Conservation (phyloP, 2,888 invertebrate species). For the Thera britannica region DNA sequence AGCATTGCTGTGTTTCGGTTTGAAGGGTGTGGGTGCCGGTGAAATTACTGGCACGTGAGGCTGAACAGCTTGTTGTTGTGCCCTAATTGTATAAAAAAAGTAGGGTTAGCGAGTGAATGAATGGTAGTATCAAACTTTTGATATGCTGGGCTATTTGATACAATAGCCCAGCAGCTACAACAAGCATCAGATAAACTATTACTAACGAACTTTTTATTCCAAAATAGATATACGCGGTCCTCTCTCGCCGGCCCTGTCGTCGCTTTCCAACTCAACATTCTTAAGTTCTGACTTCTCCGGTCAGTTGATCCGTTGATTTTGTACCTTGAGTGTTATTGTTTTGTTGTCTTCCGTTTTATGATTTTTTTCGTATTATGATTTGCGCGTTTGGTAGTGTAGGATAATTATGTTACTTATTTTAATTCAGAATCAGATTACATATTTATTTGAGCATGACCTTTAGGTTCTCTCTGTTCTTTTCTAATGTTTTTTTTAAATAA, state of each 20-base stretch:
- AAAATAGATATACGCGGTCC: constrained; percentile 54
- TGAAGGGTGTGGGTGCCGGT: no score
- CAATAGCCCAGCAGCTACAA: not conserved
- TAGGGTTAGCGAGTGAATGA: no score
- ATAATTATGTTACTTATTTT: not conserved
- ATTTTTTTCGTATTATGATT: constrained; percentile 2
- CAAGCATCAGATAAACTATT: not conserved
- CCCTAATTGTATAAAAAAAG: no score
- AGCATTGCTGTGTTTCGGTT: no score
- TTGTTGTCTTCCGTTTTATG: not conserved
- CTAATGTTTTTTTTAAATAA: not conserved
- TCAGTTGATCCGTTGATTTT: constrained; percentile 15
- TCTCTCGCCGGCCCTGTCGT: constrained; percentile 48
- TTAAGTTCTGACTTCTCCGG: constrained; percentile 27
- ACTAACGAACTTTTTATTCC: constrained; percentile 19
- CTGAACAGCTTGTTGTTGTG: no score
- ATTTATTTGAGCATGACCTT: not conserved
- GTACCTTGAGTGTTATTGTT: constrained; percentile 1
- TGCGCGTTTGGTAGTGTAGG: not conserved
- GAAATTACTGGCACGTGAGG: no score
- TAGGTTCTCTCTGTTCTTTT: not conserved
- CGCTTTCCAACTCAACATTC: constrained; percentile 20
- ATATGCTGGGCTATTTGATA: no score
- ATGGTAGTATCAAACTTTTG: no score
- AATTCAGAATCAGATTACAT: not conserved